phyloP scores from a whole-genome alignment of 2,888 invertebrate genomes.

The Glaucopsyche alexis region DNA sequence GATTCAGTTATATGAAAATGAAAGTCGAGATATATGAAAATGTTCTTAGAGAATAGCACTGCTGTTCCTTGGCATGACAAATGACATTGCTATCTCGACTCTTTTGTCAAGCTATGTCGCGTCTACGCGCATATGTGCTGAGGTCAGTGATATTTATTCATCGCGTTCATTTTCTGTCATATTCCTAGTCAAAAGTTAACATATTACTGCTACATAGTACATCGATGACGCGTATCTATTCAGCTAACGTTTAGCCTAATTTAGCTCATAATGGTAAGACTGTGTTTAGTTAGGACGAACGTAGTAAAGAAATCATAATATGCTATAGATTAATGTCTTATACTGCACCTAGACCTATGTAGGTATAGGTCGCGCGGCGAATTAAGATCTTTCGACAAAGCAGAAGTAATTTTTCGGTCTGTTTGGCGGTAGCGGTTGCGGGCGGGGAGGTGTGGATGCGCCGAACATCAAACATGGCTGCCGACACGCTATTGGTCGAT shows the following conservation, averaged over 20 bases:
- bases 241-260: neutral
- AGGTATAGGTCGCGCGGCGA: no score
- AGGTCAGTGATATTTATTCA: neutral
- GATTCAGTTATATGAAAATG: no score
- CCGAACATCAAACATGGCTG: no score
- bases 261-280: slow-evolving; percentile 12
- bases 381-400: no score
- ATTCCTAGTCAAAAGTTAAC: neutral
- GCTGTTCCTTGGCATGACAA: no score
- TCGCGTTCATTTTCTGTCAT: neutral
- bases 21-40: no score
- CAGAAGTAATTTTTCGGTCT: no score
- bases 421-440: no score
- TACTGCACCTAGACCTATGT: neutral
- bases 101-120: neutral
- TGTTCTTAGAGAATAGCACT: no score
- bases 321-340: neutral
- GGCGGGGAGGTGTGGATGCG: no score
- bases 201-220: no score
- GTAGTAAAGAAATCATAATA: neutral
- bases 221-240: neutral
- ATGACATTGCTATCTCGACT: neutral
- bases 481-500: no score
- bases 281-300: neutral
- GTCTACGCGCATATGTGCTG: neutral